Base-by-base conservation (phyloP, 2,797 vertebrate species). In the Falco cherrug region DNA sequence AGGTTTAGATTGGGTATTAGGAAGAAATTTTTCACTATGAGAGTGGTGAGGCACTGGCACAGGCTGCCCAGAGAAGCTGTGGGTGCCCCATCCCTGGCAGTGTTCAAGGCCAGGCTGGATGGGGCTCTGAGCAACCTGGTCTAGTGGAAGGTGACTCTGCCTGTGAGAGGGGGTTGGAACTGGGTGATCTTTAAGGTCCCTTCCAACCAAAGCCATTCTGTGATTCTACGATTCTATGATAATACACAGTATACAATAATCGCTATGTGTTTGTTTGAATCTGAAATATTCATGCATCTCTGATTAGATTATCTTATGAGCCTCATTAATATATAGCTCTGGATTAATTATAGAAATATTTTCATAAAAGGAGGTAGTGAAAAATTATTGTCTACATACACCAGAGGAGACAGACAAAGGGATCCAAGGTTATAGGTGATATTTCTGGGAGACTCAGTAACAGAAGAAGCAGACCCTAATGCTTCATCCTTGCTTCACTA, bases 271-370 rank as follows among this genome's bases (percentile, higher is more conserved):
- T 88, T 5, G 9, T 71, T 89, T 87, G 45, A 87, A 84, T 89
- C 41, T 79, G 64, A 79, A 96, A 74, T 73, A 89, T 47, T 92
- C 39, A 74, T 80, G 16, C 14, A 50, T 60, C 35, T 83, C 71
- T 87, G 51, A 90, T 87, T 65, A 84, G 25, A 87, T 82, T 76
- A 16, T 43, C 13, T 70, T 70, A 82, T 37, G 21, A 77, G 4
- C 2, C 41, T 94, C 60, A 80, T 89, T 85, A 92, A 84, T 92
- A 89, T 31, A 63, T 39, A 90, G 25, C 28, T 84, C 43, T 79
- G 22, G n/a, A 94, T 87, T 95, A 92, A 85, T 91, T 93, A 88
- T 20, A 81, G 79, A 91, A 93, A 75, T 63, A 12, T 64, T 95
- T 95, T 85, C 29, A 35, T 70, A 89, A 70, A 7, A 87, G 37